Conservation (phyloP, 2,888 invertebrate genomes). For the Lumbricus terrestris region DNA sequence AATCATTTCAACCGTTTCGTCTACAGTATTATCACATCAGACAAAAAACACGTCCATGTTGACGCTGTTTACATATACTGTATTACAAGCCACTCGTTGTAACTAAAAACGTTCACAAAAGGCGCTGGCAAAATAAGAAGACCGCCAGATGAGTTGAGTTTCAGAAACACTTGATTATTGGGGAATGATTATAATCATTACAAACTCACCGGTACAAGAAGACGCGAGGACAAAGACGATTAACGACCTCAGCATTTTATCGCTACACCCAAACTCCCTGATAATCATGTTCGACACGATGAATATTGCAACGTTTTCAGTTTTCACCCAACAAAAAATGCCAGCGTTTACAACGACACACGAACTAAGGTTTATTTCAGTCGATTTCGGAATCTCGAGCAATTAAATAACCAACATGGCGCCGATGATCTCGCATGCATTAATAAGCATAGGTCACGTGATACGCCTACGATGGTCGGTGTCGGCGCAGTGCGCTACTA, state of each 20-base stretch:
- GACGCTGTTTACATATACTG: neutral
- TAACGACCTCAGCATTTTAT: neutral
- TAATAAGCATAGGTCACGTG: neutral
- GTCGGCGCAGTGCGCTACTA: neutral
- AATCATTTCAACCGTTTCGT: neutral
- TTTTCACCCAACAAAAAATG: neutral
- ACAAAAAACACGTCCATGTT: neutral
- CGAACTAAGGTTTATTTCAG: neutral
- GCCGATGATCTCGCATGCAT: neutral
- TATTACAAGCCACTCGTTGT: neutral
- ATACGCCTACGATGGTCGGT: neutral
- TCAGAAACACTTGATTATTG: neutral
- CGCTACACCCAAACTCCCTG: neutral
- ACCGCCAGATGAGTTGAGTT: neutral
- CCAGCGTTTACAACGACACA: neutral
- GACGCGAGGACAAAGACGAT: neutral
- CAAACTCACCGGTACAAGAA: neutral
- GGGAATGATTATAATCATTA: neutral
- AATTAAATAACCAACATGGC: constrained; percentile 3
- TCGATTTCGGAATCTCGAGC: neutral
- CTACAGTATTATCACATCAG: neutral
- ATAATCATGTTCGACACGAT: neutral
- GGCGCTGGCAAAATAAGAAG: neutral
- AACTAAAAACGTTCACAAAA: neutral
- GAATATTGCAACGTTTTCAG: neutral